Conservation (phyloP, 2,797 vertebrate genomes). For the Ataeniobius toweri region DNA sequence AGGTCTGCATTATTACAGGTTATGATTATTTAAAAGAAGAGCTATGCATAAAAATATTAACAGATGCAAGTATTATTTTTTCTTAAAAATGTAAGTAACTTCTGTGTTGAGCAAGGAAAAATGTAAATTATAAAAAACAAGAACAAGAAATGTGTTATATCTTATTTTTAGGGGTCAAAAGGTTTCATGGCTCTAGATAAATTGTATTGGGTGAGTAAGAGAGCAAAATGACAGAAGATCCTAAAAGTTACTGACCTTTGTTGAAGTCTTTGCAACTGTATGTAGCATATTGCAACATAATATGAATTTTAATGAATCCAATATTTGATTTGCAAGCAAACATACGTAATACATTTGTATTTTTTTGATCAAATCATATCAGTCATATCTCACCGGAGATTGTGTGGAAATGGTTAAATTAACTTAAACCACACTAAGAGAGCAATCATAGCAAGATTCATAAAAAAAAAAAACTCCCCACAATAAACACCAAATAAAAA, state of each 20-base stretch:
- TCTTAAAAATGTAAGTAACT: neutral
- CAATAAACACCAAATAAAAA: neutral
- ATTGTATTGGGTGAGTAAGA: no score
- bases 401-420: no score
- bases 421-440: neutral
- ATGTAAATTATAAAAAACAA: neutral
- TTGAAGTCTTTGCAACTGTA: no score
- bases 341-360: no score
- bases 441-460: neutral
- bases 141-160: neutral
- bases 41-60: neutral
- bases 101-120: neutral
- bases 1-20: neutral
- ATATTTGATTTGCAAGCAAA: no score
- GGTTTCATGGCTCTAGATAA: neutral
- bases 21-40: neutral
- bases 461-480: neutral
- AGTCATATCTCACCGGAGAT: no score
- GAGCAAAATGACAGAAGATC: no score
- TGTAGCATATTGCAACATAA: no score
- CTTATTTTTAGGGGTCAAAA: neutral
- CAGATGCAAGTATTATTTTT: neutral
- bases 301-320: no score
- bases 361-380: no score
- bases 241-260: no score